Percentiles rank a stretch among this genome's conserved stretches.
Evolutionary conservation across 2,113 vertebrate genomes (phyloP).

Genomic region (Dissostichus mawsoni): DNA sequence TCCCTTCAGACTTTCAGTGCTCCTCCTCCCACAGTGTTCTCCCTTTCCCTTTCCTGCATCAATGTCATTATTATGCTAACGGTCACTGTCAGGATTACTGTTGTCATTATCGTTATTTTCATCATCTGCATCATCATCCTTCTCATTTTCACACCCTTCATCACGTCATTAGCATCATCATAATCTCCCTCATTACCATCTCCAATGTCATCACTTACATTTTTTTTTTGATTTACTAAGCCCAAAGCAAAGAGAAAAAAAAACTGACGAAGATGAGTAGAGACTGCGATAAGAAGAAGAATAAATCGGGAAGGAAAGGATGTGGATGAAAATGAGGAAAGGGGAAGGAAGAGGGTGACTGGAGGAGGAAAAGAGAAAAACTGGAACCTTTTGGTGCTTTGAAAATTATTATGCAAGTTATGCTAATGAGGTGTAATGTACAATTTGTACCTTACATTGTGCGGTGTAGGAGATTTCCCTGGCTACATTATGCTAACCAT

Average conservation of each 20-base stretch:
- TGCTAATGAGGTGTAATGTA: background rate
- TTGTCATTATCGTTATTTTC: slow-evolving; percentile 45
- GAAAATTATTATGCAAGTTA: slow-evolving; percentile 2
- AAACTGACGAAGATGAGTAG: background rate
- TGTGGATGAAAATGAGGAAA: background rate
- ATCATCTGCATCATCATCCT: slow-evolving; percentile 41
- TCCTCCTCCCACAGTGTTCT: background rate
- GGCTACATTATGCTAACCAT: background rate
- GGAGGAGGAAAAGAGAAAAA: background rate
- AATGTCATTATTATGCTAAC: slow-evolving; percentile 39
- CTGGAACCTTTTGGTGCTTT: background rate
- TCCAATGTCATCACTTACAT: slow-evolving; percentile 44
- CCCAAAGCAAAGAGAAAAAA: slow-evolving; percentile 36
- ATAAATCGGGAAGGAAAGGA: background rate
- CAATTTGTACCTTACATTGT: background rate
- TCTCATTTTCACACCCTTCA: slow-evolving; percentile 33
- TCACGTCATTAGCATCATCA: slow-evolving; percentile 39
- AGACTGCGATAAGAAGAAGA: background rate
- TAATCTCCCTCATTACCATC: slow-evolving; percentile 56
- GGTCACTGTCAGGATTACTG: slow-evolving; percentile 20
- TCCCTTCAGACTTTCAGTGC: background rate
- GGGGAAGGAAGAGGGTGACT: background rate
- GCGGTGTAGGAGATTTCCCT: background rate
- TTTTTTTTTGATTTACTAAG: slow-evolving; percentile 34
- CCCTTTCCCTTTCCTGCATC: background rate